These are phyloP conservation scores for Lateolabrax maculatus DNA, from an alignment of 2,797 vertebrate species.

Conservation along the genomic window DNA sequence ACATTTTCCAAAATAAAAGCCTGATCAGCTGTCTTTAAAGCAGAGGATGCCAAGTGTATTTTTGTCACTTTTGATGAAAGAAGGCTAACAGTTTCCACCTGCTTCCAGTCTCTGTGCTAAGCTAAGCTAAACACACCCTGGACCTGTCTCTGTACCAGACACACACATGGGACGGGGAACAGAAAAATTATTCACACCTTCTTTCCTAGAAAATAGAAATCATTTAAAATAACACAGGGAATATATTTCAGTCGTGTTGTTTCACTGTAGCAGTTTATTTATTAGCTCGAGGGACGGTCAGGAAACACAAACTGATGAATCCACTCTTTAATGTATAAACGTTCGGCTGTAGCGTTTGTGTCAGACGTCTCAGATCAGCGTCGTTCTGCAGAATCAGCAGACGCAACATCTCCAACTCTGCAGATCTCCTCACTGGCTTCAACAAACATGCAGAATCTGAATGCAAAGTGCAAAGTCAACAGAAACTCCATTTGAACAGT, in stretches of 20 bases:
- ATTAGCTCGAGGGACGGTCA: conserved; percentile 26
- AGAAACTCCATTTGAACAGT: conserved; percentile 26
- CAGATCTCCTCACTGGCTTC: neutral
- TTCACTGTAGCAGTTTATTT: conserved; percentile 41
- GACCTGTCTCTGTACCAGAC: neutral
- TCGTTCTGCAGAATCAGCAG: conserved; percentile 1
- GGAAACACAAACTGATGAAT: conserved; percentile 32
- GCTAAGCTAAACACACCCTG: conserved; percentile 10
- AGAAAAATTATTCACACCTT: neutral
- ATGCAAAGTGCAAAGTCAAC: conserved; percentile 65
- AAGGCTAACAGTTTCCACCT: neutral
- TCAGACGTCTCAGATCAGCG: neutral
- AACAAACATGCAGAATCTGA: conserved; percentile 49
- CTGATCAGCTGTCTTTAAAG: neutral
- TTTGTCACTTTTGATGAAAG: neutral
- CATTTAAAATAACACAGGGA: neutral
- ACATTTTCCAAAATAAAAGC: conserved; percentile 7
- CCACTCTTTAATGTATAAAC: neutral
- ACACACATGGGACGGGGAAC: too few relatives aligned
- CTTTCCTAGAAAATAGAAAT: neutral
- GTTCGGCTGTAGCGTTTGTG: neutral
- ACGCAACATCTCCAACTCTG: neutral
- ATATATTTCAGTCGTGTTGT: neutral
- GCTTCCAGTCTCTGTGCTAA: conserved; percentile 18
- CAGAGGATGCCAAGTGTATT: neutral